Evolutionary conservation across 2,113 vertebrate genomes (phyloP).

Genomic region (Cygnus atratus): DNA sequence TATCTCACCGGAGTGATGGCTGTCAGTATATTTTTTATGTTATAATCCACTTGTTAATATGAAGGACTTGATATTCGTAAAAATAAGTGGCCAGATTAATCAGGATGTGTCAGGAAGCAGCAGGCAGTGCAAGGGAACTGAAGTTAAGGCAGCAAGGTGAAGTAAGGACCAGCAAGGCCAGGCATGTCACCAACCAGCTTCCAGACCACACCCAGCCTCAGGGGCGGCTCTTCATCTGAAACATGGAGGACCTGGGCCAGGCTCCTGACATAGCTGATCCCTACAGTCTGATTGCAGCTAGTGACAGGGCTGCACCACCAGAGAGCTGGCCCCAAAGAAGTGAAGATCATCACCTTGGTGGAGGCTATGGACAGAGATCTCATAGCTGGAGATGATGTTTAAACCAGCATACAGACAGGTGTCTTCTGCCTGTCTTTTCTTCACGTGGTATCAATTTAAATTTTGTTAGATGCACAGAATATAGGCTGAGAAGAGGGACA

Average conservation of each 20-base stretch:
- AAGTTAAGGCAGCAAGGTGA: background rate
- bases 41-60: background rate
- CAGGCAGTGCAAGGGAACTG: background rate
- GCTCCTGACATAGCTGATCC: background rate
- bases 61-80: background rate
- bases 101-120: background rate
- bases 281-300: rapidly evolving
- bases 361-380: background rate
- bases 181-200: background rate
- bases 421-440: background rate
- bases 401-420: background rate
- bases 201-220: background rate
- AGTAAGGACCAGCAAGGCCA: background rate
- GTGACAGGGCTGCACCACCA: rapidly evolving
- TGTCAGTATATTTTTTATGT: background rate
- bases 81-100: background rate
- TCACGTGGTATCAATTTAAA: background rate
- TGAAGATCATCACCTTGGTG: background rate
- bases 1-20: background rate
- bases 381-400: background rate
- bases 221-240: background rate
- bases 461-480: background rate
- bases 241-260: background rate
- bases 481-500: background rate
- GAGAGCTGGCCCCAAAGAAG: background rate